Percentiles rank a stretch among this genome's conserved stretches.
Conservation (phyloP, 2,797 vertebrate species). For the Prionace glauca region DNA sequence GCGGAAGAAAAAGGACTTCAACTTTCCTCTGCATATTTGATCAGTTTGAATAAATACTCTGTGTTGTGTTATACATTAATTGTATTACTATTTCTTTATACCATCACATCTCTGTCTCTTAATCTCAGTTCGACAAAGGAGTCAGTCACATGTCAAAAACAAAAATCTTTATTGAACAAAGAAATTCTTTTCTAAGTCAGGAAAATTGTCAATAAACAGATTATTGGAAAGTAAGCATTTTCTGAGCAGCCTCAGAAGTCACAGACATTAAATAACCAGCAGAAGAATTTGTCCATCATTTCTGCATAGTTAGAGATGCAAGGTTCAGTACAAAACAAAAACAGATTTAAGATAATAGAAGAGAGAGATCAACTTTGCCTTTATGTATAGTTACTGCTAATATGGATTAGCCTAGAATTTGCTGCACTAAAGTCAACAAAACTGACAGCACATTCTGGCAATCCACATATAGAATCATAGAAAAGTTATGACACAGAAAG, state of each 20-base stretch:
- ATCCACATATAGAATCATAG: too few relatives aligned
- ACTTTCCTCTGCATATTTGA: background rate
- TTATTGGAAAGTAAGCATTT: background rate
- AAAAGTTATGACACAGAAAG: too few relatives aligned
- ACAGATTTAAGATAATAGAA: background rate
- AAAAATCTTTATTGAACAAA: too few relatives aligned
- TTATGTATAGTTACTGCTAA: background rate
- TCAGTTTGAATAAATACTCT: background rate
- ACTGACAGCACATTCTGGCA: too few relatives aligned
- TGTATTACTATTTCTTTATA: background rate
- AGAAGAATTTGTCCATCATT: background rate
- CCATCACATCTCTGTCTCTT: background rate
- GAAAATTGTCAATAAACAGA: background rate
- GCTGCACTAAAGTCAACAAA: too few relatives aligned
- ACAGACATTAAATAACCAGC: background rate
- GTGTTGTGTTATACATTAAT: background rate
- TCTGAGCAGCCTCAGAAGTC: background rate
- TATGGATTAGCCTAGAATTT: background rate
- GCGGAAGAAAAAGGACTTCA: background rate
- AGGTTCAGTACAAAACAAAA: background rate
- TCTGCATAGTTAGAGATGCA: background rate
- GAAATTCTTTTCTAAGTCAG: too few relatives aligned
- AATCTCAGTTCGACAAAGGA: background rate
- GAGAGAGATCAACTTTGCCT: background rate
- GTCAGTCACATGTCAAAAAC: too few relatives aligned